Evolutionary conservation across 2,113 vertebrate genomes (phyloP).

Genomic region (Mesembrinibis cayennensis): DNA sequence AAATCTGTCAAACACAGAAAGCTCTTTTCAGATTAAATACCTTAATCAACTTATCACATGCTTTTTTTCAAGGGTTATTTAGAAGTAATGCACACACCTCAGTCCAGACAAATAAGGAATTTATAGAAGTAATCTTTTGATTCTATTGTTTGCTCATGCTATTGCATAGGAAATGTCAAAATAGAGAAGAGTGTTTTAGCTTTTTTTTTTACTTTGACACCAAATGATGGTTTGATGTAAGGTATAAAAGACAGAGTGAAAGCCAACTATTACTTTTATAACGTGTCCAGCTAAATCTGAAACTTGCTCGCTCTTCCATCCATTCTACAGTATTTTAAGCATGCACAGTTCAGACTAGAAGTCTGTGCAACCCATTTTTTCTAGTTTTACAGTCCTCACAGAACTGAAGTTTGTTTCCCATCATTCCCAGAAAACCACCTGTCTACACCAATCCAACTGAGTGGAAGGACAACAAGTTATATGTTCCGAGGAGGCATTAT

Average conservation of each 20-base stretch:
- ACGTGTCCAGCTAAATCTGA: background rate
- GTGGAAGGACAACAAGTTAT: background rate
- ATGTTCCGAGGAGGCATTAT: background rate
- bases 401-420: background rate
- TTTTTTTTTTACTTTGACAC: background rate
- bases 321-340: background rate
- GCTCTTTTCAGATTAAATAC: background rate
- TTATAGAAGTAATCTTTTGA: background rate
- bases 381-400: background rate
- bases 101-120: background rate
- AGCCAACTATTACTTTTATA: background rate
- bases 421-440: background rate
- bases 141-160: background rate
- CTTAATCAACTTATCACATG: background rate
- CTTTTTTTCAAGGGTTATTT: background rate
- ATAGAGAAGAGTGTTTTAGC: background rate
- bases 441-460: background rate
- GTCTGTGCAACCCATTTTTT: background rate
- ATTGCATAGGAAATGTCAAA: background rate
- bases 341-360: background rate
- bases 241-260: background rate
- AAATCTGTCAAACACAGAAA: background rate
- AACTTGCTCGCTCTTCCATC: background rate
- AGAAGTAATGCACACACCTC: background rate
- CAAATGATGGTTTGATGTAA: background rate